Evolutionary conservation across 2,113 vertebrate species (phyloP), one percentile per base, ranked within the genome.

Genomic region (Microcebus griseorufus): DNA sequence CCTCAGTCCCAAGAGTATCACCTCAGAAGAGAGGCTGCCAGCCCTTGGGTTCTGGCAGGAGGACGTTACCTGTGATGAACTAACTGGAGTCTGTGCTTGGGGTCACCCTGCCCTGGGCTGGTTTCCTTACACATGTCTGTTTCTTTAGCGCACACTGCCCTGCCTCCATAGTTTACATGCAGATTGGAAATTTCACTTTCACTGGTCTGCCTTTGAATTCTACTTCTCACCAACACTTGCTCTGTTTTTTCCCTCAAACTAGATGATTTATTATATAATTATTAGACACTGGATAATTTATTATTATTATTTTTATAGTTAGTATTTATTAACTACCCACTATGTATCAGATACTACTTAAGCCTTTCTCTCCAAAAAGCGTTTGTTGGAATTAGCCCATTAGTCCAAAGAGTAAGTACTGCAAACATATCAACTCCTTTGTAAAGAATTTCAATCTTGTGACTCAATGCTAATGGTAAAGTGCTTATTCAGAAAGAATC

Each of bases 401-500:
- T 88, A 32, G 16, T 92, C 70, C 34, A 32, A 84, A n/a, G 53
- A 64, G 34, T 29, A 88, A 73, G 17, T n/a, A 60, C 13, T 39
- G 32, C 29, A 69, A 72, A 93, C 22, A n/a, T 45, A 20, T 53
- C 79, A 32, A 9, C 55, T 48, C 25, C 55, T 90, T 58, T 76
- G 29, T 88, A 34, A 91, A 51, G 72, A 92, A 64, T 86, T 90
- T 70, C 42, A 86, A n/a, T 76, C 42, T 93, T 29, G 14, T 93
- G 67, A 34, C n/a, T 96, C 45, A 83, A 14, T 27, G 9, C 27
- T 64, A 67, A 70, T 51, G 72, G 48, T n/a, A 42, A 95, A 88
- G 67, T 65, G 9, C 51, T 88, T n/a, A 69, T 88, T 93, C 65
- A 91, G 55, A 84, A 88, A 91, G 55, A 79, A 65, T 51, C 81